Percentiles rank a stretch among this genome's conserved stretches.
These are phyloP conservation scores for Apus apus DNA, from an alignment of 2,113 vertebrate species.

Conservation along the genomic window DNA sequence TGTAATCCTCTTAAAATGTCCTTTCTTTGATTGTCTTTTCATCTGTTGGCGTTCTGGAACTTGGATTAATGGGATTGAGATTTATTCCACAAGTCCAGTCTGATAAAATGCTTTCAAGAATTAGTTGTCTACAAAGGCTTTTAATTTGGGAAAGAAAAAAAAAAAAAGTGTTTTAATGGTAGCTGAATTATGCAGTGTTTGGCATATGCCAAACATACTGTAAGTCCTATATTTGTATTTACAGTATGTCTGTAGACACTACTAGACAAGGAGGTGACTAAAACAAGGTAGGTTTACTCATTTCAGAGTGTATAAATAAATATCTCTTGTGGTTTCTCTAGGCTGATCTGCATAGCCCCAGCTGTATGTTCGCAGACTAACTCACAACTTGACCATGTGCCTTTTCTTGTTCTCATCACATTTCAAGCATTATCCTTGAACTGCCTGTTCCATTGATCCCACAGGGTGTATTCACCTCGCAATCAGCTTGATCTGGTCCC, in stretches of 20 bases:
- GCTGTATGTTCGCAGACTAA: background rate
- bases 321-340: background rate
- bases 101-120: conserved; percentile 40
- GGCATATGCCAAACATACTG: background rate
- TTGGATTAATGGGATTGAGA: conserved; percentile 37
- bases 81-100: conserved; percentile 7
- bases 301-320: background rate
- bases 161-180: background rate
- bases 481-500: background rate
- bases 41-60: conserved; percentile 38
- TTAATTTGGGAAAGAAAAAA: background rate
- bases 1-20: conserved; percentile 53
- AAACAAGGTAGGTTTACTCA: background rate
- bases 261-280: background rate
- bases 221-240: background rate
- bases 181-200: background rate
- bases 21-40: conserved; percentile 46
- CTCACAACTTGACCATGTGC: accelerated
- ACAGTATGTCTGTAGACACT: background rate
- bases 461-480: background rate
- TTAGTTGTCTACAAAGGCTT: conserved; percentile 1
- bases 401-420: background rate
- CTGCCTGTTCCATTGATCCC: background rate
- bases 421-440: background rate
- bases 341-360: background rate